phyloP scores from a whole-genome alignment of 2,797 vertebrate genomes.

The Vireo griseus region DNA sequence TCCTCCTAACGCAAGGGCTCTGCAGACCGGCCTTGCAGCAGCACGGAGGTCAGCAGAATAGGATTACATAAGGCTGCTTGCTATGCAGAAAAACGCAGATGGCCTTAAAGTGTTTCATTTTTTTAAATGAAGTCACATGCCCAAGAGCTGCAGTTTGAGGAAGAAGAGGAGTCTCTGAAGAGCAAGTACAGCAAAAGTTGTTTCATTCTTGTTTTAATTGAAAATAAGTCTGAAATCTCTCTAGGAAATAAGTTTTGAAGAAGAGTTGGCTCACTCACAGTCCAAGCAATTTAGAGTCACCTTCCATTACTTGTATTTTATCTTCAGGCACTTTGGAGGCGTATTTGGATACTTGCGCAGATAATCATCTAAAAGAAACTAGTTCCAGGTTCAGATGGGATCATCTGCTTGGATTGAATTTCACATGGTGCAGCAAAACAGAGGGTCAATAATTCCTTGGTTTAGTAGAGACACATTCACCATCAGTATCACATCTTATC shows the following conservation, averaged over 20 bases:
- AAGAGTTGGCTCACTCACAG: background rate
- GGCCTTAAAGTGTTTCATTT: constrained; percentile 45
- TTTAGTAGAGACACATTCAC: background rate
- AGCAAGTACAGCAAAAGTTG: background rate
- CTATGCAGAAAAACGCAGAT: constrained; percentile 55
- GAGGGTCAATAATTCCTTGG: background rate
- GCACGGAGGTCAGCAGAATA: constrained; percentile 45
- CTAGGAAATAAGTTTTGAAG: constrained; percentile 28
- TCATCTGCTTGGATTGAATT: constrained; percentile 1
- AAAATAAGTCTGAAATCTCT: constrained; percentile 8
- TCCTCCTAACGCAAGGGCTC: background rate
- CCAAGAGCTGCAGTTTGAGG: background rate
- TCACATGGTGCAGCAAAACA: background rate
- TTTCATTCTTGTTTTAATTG: background rate
- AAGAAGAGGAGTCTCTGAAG: background rate
- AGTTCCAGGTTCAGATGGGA: background rate
- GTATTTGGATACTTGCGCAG: background rate
- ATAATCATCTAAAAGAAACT: background rate
- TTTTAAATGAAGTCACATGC: constrained; percentile 31
- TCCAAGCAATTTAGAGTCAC: constrained; percentile 1
- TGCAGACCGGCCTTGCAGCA: background rate
- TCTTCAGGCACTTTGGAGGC: background rate
- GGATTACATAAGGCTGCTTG: constrained; percentile 50
- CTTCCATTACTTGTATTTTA: constrained; percentile 2
- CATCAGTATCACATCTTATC: background rate